Evolutionary conservation across 2,797 vertebrate species (phyloP), one percentile per base, ranked within the genome.

Genomic region (Galaxias olidus): DNA sequence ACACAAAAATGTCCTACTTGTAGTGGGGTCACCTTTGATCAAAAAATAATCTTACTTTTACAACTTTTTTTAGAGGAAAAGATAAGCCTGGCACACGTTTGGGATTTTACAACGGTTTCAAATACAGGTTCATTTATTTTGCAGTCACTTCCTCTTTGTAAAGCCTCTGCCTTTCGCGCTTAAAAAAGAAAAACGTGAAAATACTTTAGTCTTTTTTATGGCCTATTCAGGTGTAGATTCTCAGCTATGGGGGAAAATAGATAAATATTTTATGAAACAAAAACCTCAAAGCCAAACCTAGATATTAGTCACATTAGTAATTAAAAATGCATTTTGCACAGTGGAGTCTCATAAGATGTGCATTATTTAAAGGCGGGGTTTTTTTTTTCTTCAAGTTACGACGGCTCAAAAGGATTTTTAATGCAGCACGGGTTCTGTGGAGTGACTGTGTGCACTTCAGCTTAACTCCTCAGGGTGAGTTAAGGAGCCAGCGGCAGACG

Each of bases 231-330:
- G 96, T 96, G 93, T 94, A 94, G 92, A 93, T 94, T 92, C 87
- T 91, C 91, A 82, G 94, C 96, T 96, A 94, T 91, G 86, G 92
- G 84, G 80, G 85, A 85, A 95, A 92, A 94, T 90, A 93, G 84
- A 94, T 98, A 93, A 93, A 98, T 98, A 94, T 98, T 99, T 98
- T 90, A 98, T 98, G 93, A 94, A 91, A 95, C 95, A 94, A 96
- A 96, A 98, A 96, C 95, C 95, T 98, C 95, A 97, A 98, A 98
- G 95, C 94, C 94, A 93, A 96, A 95, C 94, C 94, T 94, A 93
- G 92, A 97, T 98, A 98, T 98, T 98, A 97, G 95, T 97, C 95
- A 97, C 94, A 98, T 98, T 97, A 97, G 94, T 96, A 97, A 98
- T 99, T 98, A 98, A 98, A 97, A 98, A 98, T 98, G 96, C 85